phyloP scores from a whole-genome alignment of 2,113 vertebrate species.

The Ascaphus truei region DNA sequence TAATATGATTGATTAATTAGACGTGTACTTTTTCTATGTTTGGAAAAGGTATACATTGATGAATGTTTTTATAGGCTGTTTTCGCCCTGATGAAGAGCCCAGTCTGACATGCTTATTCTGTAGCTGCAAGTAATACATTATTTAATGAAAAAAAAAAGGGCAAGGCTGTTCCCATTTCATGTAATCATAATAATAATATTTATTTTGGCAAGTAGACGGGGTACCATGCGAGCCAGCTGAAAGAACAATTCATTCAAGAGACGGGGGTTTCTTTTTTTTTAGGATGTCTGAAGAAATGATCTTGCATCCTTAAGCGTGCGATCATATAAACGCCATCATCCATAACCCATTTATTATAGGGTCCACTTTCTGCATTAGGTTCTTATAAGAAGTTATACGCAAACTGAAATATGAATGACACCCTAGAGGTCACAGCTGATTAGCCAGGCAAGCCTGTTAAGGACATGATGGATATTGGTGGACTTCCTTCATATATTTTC shows the following conservation, averaged over 20 bases:
- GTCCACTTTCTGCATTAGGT: too few species aligned
- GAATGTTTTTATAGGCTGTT: constrained; percentile 36
- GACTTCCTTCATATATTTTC: too few species aligned
- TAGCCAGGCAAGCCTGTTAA: too few species aligned
- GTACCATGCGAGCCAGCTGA: background rate
- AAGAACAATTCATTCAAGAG: constrained; percentile 29
- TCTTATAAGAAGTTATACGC: too few species aligned
- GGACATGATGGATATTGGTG: too few species aligned
- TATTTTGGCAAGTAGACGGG: constrained; percentile 6
- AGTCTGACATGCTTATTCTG: constrained; percentile 10
- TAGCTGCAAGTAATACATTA: constrained; percentile 22
- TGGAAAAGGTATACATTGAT: constrained; percentile 23
- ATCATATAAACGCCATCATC: too few species aligned
- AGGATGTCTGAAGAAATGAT: background rate
- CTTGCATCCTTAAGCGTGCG: background rate
- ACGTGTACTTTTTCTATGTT: constrained; percentile 32
- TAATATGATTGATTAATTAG: constrained; percentile 35
- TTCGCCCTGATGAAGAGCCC: constrained; percentile 20
- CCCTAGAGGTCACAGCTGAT: too few species aligned
- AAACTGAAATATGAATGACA: too few species aligned
- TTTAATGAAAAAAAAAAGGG: constrained; percentile 2
- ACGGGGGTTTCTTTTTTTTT: background rate
- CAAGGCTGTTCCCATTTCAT: constrained; percentile 4
- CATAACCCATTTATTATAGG: too few species aligned
- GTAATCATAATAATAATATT: constrained; percentile 28